These are phyloP conservation scores for Popillia japonica DNA, from an alignment of 1,140 invertebrate species.

Conservation along the genomic window DNA sequence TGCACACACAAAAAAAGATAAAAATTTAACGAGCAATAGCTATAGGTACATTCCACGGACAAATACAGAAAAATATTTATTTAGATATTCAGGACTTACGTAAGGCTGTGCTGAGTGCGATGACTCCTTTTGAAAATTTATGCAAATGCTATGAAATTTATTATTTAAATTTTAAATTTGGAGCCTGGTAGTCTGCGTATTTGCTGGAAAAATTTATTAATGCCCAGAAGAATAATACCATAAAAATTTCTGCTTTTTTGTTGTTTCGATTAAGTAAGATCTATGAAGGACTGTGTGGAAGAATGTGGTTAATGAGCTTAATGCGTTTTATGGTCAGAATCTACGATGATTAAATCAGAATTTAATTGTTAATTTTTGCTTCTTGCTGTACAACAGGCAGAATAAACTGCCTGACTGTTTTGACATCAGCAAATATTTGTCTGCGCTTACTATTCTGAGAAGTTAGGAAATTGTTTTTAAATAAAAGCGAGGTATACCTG, in stretches of 20 bases:
- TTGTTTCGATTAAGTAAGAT: neutral
- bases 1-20: neutral
- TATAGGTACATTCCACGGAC: neutral
- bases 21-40: neutral
- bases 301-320: neutral
- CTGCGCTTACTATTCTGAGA: no score
- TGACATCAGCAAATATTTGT: no score
- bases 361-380: no score
- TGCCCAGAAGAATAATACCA: neutral
- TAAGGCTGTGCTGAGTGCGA: neutral
- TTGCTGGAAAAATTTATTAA: constrained; percentile 6
- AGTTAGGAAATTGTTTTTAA: no score
- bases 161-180: neutral
- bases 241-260: neutral
- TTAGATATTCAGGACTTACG: neutral
- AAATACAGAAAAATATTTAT: neutral
- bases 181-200: neutral
- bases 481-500: no score
- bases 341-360: no score
- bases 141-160: neutral
- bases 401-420: no score
- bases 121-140: neutral
- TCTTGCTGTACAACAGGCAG: no score
- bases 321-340: neutral
- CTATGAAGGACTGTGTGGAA: neutral